Evolutionary conservation across 92 coral and sea anemone species (phyloP), one percentile per base, ranked within the genome.

Genomic region (Phenganax stokvisi): DNA sequence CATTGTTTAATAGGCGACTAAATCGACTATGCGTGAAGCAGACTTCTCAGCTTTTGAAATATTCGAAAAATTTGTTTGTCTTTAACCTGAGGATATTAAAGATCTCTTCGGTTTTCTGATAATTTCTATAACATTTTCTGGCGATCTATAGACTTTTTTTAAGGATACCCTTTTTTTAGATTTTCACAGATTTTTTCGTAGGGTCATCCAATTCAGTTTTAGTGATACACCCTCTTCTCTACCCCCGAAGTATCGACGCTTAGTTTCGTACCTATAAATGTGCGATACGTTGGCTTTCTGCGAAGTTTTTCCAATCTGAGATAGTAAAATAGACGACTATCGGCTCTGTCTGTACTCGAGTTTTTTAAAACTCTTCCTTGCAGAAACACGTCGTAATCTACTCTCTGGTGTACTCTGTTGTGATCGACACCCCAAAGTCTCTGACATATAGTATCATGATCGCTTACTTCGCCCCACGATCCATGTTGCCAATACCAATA

Each of bases 401-500:
- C 80, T 27, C 54, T 47, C 29, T 57, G 67, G 3, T 10, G 67
- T 10, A 76, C 3, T 57, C 80, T 29, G n/a, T 76, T 76, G 10
- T 56, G 27, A 56, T 76, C 80, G 6, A 76, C 80, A 57, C 64
- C 64, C 80, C 80, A 76, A 7, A 76, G 80, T 29, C 68, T 53
- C 37, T 76, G 80, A 25, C 80, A 76, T 76, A 76, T 76, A 28
- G 80, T 76, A 58, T 76, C 80, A 28, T 30, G 12, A 54, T 76
- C 80, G 68, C 80, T 76, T 6, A 30, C 59, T 57, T 30, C 29
- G 17, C 53, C 27, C 68, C 52, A 3, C 6, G 12, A 9, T 16
- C 80, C 80, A 51, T 76, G 80, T 28, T 51, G 67, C 80, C 80
- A 76, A 15, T 76, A 76, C 80, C 80, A 76, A 15, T 76, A 76